These are phyloP conservation scores for Tortricodes alternella DNA, from an alignment of 2,888 invertebrate genomes.

Conservation along the genomic window DNA sequence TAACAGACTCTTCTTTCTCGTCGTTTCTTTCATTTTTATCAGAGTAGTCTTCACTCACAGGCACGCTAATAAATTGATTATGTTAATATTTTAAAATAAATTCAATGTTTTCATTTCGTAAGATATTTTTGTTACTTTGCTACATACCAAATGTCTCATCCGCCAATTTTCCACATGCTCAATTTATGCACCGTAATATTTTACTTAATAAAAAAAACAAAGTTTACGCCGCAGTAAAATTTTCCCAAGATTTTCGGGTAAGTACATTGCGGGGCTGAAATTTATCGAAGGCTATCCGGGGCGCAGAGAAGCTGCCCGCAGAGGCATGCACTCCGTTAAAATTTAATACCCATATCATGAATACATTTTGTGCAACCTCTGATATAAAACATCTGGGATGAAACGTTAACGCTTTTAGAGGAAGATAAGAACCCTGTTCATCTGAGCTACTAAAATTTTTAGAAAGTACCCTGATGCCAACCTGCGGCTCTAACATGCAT, in stretches of 20 bases:
- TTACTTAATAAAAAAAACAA: slow-evolving; percentile 11
- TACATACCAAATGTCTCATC: neutral
- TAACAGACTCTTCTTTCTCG: too few relatives aligned
- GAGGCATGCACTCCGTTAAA: slow-evolving; percentile 18
- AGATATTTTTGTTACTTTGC: too few relatives aligned
- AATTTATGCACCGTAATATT: slow-evolving; percentile 10
- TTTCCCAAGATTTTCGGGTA: slow-evolving; percentile 12
- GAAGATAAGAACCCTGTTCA: too few relatives aligned
- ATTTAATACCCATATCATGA: neutral
- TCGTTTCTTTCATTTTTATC: too few relatives aligned
- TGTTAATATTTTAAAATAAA: too few relatives aligned
- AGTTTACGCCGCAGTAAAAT: slow-evolving; percentile 9
- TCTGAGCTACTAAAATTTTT: too few relatives aligned
- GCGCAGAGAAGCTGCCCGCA: slow-evolving; percentile 5
- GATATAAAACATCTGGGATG: neutral
- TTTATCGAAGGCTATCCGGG: slow-evolving; percentile 7
- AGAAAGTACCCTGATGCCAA: too few relatives aligned
- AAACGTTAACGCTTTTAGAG: too few relatives aligned
- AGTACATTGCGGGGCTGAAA: slow-evolving; percentile 19
- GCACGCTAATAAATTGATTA: too few relatives aligned
- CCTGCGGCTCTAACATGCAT: too few relatives aligned
- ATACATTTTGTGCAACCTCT: slow-evolving; percentile 1
- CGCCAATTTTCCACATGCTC: neutral
- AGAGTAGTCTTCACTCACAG: too few relatives aligned
- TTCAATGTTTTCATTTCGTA: too few relatives aligned